These are phyloP conservation scores for Hippocampus guttulatus DNA, from an alignment of 2,113 vertebrate species.

Conservation along the genomic window DNA sequence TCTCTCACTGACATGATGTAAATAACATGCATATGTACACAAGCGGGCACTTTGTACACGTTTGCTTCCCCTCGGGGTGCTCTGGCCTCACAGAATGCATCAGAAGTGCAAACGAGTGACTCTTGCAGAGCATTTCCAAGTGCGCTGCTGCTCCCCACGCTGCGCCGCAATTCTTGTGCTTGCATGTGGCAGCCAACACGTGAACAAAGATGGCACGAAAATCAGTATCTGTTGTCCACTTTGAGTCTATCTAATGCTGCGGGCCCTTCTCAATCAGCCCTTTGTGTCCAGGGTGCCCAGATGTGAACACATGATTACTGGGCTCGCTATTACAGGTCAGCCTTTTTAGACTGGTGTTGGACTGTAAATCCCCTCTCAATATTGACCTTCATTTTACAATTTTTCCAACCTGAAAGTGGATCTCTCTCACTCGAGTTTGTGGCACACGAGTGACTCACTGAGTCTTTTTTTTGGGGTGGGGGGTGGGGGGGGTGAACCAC, in stretches of 20 bases:
- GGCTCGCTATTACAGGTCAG: conserved; percentile 61
- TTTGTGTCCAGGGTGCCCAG: conserved; percentile 75
- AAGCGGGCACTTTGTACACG: conserved; percentile 29
- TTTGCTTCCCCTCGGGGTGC: conserved; percentile 26
- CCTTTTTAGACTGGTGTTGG: conserved; percentile 37
- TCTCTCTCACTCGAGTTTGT: conserved; percentile 32
- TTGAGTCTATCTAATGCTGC: conserved; percentile 62
- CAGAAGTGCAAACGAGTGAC: conserved; percentile 28
- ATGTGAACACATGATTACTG: conserved; percentile 49
- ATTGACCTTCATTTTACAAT: conserved; percentile 65
- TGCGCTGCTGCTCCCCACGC: conserved; percentile 10
- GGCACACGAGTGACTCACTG: conserved; percentile 17
- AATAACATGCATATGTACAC: conserved; percentile 54
- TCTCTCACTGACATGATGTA: conserved; percentile 46
- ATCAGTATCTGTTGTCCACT: conserved; percentile 51
- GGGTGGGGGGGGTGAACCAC: conserved; percentile 24
- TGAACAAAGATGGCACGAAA: conserved; percentile 52
- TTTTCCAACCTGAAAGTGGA: conserved; percentile 57
- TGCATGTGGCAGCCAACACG: conserved; percentile 38
- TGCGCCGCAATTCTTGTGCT: conserved; percentile 9
- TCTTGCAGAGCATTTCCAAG: neutral
- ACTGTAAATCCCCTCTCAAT: conserved; percentile 54
- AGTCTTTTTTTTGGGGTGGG: neutral
- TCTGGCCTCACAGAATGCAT: conserved; percentile 40
- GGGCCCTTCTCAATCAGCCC: conserved; percentile 67